Percentiles rank a stretch among this genome's conserved stretches.
Evolutionary conservation across 2,113 vertebrate species (phyloP).

Genomic region (Catagonus wagneri): DNA sequence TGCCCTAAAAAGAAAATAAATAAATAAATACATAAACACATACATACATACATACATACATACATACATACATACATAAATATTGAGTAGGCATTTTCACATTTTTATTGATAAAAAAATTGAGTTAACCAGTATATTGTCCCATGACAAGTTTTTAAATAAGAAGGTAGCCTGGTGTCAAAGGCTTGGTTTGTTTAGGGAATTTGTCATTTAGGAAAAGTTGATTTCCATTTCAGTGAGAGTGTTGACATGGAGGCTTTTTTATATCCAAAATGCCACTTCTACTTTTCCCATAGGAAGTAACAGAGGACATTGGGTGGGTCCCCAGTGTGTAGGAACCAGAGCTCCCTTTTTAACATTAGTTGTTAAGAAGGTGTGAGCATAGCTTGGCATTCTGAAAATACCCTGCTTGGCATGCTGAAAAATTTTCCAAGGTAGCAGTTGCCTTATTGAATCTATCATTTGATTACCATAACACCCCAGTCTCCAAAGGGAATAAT

Average conservation of each 20-base stretch:
- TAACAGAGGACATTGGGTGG: background rate
- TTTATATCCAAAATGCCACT: background rate
- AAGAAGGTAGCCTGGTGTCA: background rate
- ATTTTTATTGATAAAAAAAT: background rate
- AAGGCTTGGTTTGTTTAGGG: background rate
- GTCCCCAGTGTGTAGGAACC: background rate
- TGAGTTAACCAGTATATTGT: background rate
- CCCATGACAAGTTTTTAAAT: background rate
- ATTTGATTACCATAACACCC: background rate
- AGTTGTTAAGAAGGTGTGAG: background rate
- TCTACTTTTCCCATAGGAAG: background rate
- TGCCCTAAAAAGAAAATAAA: too few relatives aligned
- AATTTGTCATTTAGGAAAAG: background rate
- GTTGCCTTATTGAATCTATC: background rate
- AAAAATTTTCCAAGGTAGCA: background rate
- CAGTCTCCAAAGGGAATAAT: constrained; percentile 33
- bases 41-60: too few relatives aligned
- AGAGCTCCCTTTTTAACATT: background rate
- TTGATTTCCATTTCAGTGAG: background rate
- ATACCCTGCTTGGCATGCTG: background rate
- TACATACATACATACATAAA: too few relatives aligned
- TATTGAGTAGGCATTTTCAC: background rate
- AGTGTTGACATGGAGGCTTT: background rate
- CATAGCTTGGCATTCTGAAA: background rate
- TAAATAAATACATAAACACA: too few relatives aligned